These are phyloP conservation scores for Thymelicus acteon DNA, from an alignment of 2,888 invertebrate genomes.

Conservation along the genomic window DNA sequence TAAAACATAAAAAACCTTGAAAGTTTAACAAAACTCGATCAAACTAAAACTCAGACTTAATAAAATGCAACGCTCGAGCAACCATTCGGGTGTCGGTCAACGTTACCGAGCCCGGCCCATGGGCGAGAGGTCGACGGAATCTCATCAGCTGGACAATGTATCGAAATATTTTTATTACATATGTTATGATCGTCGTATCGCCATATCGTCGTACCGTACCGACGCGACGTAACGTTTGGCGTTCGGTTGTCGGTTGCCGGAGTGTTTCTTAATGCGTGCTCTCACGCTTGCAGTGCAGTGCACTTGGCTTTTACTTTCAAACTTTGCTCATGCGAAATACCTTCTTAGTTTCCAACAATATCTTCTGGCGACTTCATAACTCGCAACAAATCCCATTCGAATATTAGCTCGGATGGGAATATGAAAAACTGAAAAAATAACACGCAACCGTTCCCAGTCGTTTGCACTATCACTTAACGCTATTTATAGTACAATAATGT, in stretches of 20 bases:
- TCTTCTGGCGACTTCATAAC: constrained; percentile 33
- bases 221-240: constrained; percentile 52
- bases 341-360: constrained; percentile 40
- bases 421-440: constrained; percentile 38
- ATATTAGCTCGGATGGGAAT: constrained; percentile 47
- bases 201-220: constrained; percentile 48
- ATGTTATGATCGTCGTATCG: constrained; percentile 51
- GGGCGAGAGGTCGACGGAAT: constrained; percentile 49
- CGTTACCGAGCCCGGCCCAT: constrained; percentile 54
- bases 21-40: constrained; percentile 58
- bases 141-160: constrained; percentile 47
- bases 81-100: constrained; percentile 62
- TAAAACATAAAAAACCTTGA: constrained; percentile 58
- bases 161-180: constrained; percentile 48
- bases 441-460: constrained; percentile 80
- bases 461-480: constrained; percentile 80
- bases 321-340: constrained; percentile 48
- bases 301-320: constrained; percentile 57
- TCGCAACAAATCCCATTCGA: constrained; percentile 34
- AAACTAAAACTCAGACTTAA: constrained; percentile 71
- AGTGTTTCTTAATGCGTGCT: constrained; percentile 45
- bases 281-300: constrained; percentile 49
- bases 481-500: constrained; percentile 77
- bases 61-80: constrained; percentile 67
- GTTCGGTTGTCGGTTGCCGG: constrained; percentile 35